Conservation (phyloP, 2,888 invertebrate species). For the Aquatica leii region DNA sequence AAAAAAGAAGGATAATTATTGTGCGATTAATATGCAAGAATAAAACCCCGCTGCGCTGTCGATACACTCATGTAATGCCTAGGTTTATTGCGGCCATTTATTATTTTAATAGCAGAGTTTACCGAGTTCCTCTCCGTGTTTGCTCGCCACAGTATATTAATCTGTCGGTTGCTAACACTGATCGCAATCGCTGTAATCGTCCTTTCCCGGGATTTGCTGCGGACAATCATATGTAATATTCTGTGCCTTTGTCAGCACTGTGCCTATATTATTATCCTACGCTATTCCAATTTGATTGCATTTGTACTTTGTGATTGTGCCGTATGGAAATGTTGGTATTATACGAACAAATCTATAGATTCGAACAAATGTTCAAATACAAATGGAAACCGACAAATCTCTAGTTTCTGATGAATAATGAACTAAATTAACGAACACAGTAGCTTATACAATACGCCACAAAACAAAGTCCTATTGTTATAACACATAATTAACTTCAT, state of each 20-base stretch:
- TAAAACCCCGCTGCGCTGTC: slow-evolving; percentile 55
- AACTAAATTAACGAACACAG: slow-evolving; percentile 3
- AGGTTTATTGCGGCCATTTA: slow-evolving; percentile 57
- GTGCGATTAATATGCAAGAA: slow-evolving; percentile 57
- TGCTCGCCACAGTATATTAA: slow-evolving; percentile 49
- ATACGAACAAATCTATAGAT: slow-evolving; percentile 13
- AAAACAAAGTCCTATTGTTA: too few relatives aligned
- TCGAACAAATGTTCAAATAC: slow-evolving; percentile 24
- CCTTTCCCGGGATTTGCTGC: slow-evolving; percentile 52
- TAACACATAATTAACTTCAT: too few relatives aligned
- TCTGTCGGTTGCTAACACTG: slow-evolving; percentile 44
- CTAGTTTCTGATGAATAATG: background rate
- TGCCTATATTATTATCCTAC: slow-evolving; percentile 47
- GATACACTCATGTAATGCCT: slow-evolving; percentile 57
- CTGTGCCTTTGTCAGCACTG: slow-evolving; percentile 46
- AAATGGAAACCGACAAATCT: slow-evolving; percentile 19
- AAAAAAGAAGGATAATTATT: slow-evolving; percentile 54
- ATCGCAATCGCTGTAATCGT: slow-evolving; percentile 47
- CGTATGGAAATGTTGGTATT: slow-evolving; percentile 35
- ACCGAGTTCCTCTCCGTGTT: slow-evolving; percentile 53
- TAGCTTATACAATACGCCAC: too few relatives aligned
- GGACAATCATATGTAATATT: slow-evolving; percentile 51
- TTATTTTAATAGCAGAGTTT: slow-evolving; percentile 59
- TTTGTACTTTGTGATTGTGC: slow-evolving; percentile 44
- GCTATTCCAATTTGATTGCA: slow-evolving; percentile 49